Evolutionary conservation across 2,797 vertebrate species (phyloP), one percentile per base, ranked within the genome.

Genomic region (Melanotaenia nigrans): DNA sequence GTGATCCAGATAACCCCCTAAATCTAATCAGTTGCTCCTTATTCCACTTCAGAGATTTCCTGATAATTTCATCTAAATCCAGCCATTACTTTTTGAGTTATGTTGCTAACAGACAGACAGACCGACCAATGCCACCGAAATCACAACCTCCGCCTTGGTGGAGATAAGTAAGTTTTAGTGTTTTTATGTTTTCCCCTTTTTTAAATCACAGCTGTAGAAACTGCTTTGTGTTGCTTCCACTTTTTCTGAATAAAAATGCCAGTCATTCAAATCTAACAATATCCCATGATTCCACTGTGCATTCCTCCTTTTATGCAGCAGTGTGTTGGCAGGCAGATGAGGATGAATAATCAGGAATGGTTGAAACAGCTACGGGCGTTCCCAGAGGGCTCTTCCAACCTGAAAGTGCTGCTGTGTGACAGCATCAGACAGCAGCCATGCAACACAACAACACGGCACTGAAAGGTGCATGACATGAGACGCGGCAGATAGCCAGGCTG

Each of bases 401-500:
- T 57, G 71, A 79, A 74, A 84, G 73, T 77, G n/a, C 65, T 77
- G 78, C 47, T 75, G 66, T 81, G 71, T 78, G 72, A 68, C 76
- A 71, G 74, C 86, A 68, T 75, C 65, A 78, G 70, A 86, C 80
- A 60, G 56, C 73, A 58, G 25, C 68, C 71, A 62, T 77, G 83
- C 72, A 83, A 87, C 76, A 82, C 42, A 73, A 77, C 76, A 81
- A 84, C 73, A 72, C 68, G 72, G 70, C 61, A 13, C 1, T 78
- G 82, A 76, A 81, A 78, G 65, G n/a, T 65, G 73, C 36, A 25
- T 61, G 62, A 79, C 86, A 69, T 71, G 78, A 80, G 87, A 87
- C 84, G 76, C 90, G 93, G 90, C 87, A 87, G 90, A 86, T 89
- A 90, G 93, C 93, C 89, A 85, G 63, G 76, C 42, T 87, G 86